Percentiles rank a stretch among this genome's conserved stretches.
These are phyloP conservation scores for Chloropsis cyanopogon DNA, from an alignment of 2,113 vertebrate genomes.

Conservation along the genomic window DNA sequence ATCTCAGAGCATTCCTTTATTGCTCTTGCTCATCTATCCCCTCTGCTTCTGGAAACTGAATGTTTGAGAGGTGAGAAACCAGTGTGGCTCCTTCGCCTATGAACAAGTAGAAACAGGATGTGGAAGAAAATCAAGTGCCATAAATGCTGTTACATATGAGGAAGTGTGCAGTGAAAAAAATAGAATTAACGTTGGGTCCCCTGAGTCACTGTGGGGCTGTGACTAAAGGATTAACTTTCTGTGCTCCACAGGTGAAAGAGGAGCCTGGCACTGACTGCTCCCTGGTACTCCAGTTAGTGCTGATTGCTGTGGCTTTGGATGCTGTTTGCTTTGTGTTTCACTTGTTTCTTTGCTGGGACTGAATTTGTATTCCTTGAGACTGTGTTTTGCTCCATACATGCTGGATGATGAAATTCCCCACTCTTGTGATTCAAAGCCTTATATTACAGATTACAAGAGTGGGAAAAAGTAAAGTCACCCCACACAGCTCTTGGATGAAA, in stretches of 20 bases:
- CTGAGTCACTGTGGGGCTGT: background rate
- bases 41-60: background rate
- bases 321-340: background rate
- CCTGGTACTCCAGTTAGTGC: background rate
- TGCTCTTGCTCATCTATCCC: background rate
- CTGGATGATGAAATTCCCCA: background rate
- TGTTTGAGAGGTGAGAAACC: background rate
- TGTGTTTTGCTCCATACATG: background rate
- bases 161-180: background rate
- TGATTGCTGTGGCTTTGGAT: background rate
- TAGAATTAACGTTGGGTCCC: background rate
- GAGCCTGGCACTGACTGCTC: background rate
- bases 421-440: background rate
- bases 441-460: background rate
- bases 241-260: background rate
- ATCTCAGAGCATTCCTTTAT: background rate
- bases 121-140: background rate
- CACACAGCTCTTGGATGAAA: background rate
- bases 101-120: background rate
- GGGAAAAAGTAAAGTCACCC: background rate
- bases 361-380: background rate
- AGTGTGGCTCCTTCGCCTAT: fast-evolving
- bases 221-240: background rate
- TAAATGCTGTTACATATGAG: background rate
- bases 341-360: background rate